Base-by-base conservation (phyloP, 2,888 invertebrate species). In the Drosophila sordidula region DNA sequence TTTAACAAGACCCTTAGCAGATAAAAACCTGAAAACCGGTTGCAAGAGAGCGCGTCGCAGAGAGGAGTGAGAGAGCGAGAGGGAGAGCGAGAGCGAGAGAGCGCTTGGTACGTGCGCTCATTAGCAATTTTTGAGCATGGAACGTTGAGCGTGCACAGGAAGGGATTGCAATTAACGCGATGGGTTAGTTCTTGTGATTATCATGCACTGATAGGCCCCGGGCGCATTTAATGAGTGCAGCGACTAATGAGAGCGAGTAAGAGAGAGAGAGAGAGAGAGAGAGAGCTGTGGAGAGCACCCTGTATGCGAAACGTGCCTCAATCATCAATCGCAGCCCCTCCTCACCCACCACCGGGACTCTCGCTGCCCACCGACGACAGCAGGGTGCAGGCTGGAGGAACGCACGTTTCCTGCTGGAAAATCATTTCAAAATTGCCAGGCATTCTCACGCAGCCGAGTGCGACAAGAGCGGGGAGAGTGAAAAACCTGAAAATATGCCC, bases 1-100 rank as follows among this genome's bases (percentile, higher is more conserved):
- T 90, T 91, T 91, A 90, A 90, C 90, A 90, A 90, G 91, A 88
- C 90, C 90, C 90, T 91, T 91, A 90, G 89, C 83, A 90, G 91
- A 90, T 90, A 90, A 90, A 78, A 87, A 78, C 74, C 75, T 70
- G 56, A 74, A 80, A 81, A 85, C 89, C 87, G 82, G 89, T 78
- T 58, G 11, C 34, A 1, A 34, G 4, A 34, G 34, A 34, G 34
- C 4, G 12, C 11, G 4, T 12, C 18, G 18, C n/a, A 54, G n/a
- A n/a, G 38, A 65, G 49, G n/a, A 57, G 56, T 25, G 4, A 14
- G 39, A 56, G 51, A 55, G 32, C 14, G n/a, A 38, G 51, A 44
- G 56, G 22, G 32, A 32, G 38, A 11, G 39, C 29, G 47, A 22
- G 44, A 5, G 47, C 14, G 11, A 55, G 63, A 57, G 55, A 68